Evolutionary conservation across 2,888 invertebrate genomes (phyloP).

Genomic region (Antitype chi): DNA sequence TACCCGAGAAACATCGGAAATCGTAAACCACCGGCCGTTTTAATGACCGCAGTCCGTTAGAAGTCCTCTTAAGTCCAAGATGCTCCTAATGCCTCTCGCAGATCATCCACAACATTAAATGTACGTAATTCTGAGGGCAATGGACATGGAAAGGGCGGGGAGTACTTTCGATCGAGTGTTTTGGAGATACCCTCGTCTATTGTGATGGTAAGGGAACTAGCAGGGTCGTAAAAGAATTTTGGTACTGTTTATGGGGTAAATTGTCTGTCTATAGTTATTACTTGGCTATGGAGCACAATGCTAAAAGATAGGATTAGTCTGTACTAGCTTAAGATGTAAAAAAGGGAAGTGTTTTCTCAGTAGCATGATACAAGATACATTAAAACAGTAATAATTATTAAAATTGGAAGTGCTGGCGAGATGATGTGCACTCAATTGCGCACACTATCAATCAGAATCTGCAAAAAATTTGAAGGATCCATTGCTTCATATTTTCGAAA

Average conservation of each 20-base stretch:
- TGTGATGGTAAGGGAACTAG: constrained; percentile 34
- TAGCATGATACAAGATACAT: neutral
- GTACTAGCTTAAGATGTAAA: neutral
- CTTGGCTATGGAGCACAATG: neutral
- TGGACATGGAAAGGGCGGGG: constrained; percentile 77
- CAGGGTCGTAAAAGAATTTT: constrained; percentile 26
- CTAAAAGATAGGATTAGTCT: neutral
- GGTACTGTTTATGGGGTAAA: neutral
- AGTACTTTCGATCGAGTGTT: constrained; percentile 65
- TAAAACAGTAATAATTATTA: neutral
- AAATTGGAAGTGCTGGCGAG: neutral
- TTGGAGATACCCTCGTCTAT: constrained; percentile 52
- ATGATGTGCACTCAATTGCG: no score
- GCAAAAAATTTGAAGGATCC: no score
- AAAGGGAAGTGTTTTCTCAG: neutral
- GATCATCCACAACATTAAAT: constrained; percentile 78
- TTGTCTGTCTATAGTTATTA: neutral
- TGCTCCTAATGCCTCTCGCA: constrained; percentile 71
- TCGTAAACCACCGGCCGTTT: constrained; percentile 54
- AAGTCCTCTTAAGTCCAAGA: constrained; percentile 64
- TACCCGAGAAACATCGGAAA: constrained; percentile 55
- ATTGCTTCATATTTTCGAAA: no score
- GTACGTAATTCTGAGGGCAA: constrained; percentile 68
- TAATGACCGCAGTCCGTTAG: constrained; percentile 71
- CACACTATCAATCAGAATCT: no score